Percentiles rank a stretch among this genome's conserved stretches.
These are phyloP conservation scores for Lates calcarifer DNA, from an alignment of 2,113 vertebrate species.

Conservation along the genomic window DNA sequence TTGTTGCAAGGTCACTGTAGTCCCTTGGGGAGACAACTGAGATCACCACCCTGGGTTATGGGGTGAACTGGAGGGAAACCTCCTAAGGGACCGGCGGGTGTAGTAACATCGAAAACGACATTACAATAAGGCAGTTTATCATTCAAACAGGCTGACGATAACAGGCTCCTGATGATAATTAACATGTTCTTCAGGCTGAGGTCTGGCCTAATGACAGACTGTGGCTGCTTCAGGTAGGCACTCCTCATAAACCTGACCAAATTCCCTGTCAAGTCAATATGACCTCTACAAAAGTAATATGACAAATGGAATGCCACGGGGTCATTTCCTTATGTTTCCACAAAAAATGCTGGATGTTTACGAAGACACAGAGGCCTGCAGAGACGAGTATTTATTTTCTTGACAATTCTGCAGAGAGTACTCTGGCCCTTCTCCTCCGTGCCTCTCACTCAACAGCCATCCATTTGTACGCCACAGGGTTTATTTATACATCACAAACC, in stretches of 20 bases:
- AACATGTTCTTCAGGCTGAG: background rate
- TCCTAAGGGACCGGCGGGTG: conserved; percentile 6
- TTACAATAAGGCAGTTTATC: background rate
- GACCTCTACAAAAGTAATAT: conserved; percentile 56
- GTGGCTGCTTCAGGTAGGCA: conserved; percentile 32
- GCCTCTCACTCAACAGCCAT: conserved; percentile 84
- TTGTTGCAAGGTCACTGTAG: conserved; percentile 72
- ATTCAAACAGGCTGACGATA: background rate
- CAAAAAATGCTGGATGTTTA: conserved; percentile 79
- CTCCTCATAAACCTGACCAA: conserved; percentile 31
- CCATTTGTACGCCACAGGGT: conserved; percentile 84
- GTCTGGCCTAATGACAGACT: conserved; percentile 1
- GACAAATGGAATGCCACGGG: conserved; percentile 69
- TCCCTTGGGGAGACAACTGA: conserved; percentile 62
- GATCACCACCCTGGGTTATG: conserved; percentile 54
- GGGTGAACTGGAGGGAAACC: conserved; percentile 23
- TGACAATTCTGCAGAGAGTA: conserved; percentile 78
- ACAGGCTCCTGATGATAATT: background rate
- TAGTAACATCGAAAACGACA: conserved; percentile 10
- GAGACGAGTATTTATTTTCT: conserved; percentile 84
- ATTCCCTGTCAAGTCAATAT: conserved; percentile 37
- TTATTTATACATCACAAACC: conserved; percentile 87
- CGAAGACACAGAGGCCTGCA: conserved; percentile 78
- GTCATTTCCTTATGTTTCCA: conserved; percentile 73
- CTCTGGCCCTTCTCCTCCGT: conserved; percentile 75